These are phyloP conservation scores for Lasioglossum figueresi DNA, from an alignment of 2,888 invertebrate genomes.

Conservation along the genomic window DNA sequence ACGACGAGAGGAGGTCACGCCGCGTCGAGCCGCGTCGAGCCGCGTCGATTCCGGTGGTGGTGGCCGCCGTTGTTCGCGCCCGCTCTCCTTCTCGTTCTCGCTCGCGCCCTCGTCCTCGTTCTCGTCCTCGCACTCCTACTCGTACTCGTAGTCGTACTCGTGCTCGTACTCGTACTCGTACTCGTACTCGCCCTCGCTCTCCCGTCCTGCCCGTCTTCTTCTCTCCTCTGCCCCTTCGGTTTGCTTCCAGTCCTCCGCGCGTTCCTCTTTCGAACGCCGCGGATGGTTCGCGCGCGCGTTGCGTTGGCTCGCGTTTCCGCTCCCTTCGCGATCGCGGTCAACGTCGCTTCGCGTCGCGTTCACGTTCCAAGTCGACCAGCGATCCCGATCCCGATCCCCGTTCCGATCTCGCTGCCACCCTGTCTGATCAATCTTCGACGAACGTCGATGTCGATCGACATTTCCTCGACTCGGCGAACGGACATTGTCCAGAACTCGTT, in stretches of 20 bases:
- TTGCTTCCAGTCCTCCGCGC: constrained; percentile 11
- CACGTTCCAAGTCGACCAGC: background rate
- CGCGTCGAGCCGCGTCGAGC: constrained; percentile 23
- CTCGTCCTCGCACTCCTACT: constrained; percentile 1
- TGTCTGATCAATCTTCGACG: background rate
- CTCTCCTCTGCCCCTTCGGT: constrained; percentile 33
- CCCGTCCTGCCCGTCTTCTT: constrained; percentile 14
- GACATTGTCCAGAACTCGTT: background rate
- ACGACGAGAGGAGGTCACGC: constrained; percentile 65
- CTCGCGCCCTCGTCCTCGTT: constrained; percentile 14
- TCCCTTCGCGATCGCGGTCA: background rate
- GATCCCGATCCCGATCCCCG: background rate
- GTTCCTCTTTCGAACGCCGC: constrained; percentile 10
- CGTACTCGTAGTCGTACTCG: background rate
- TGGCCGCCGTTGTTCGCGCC: constrained; percentile 40
- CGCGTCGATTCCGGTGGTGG: constrained; percentile 54
- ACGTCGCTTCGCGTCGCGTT: background rate
- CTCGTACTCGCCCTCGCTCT: constrained; percentile 13
- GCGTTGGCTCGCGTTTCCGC: background rate
- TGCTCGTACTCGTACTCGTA: constrained; percentile 14
- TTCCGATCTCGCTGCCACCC: background rate
- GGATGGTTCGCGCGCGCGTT: constrained; percentile 3
- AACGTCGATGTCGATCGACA: background rate
- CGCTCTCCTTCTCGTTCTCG: constrained; percentile 16
- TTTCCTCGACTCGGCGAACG: background rate